A percentile compares a stretch with the other conserved stretches of the same genome.
Conservation (phyloP, 2,797 vertebrate species). For the Nannoperca obscura region DNA sequence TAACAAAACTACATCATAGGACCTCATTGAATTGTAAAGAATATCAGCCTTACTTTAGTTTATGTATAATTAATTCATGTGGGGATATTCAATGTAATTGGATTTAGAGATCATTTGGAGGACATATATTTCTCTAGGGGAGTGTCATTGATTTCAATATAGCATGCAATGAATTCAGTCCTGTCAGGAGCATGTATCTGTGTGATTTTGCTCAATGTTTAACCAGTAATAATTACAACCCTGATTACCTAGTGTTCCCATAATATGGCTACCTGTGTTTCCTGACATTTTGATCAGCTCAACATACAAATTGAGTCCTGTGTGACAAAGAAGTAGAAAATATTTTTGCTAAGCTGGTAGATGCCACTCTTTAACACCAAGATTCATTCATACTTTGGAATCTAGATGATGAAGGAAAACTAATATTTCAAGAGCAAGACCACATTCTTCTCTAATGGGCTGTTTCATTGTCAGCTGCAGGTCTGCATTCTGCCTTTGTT, state of each 20-base stretch:
- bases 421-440: too few species aligned
- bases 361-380: neutral
- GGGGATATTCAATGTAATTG: neutral
- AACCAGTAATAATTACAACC: neutral
- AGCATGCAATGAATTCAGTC: neutral
- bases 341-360: neutral
- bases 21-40: neutral
- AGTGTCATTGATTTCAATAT: constrained; percentile 5
- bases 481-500: neutral
- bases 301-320: neutral
- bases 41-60: neutral
- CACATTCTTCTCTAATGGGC: neutral
- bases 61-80: neutral
- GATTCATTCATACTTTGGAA: too few species aligned
- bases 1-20: neutral
- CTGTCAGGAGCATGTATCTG: neutral
- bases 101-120: neutral
- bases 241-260: neutral
- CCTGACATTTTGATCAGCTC: neutral
- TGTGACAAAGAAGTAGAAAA: neutral
- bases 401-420: too few species aligned
- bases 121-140: neutral
- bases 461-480: neutral
- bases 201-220: neutral
- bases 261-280: neutral